Conservation (phyloP, 2,797 vertebrate genomes). For the Sciurus vulgaris region DNA sequence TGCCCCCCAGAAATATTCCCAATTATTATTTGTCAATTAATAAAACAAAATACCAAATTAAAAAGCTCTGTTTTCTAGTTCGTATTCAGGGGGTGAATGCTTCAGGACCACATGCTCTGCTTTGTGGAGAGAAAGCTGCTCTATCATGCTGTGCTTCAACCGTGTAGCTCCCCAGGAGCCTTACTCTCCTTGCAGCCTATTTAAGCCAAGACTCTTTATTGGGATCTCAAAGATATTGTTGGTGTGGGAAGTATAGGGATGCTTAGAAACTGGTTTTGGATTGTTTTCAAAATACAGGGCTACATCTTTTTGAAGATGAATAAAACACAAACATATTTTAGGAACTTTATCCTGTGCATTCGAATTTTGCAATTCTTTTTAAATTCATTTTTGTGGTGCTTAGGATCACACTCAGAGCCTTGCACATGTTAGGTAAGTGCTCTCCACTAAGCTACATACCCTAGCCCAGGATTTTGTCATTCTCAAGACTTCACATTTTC, state of each 20-base stretch:
- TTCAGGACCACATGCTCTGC: background rate
- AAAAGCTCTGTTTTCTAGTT: background rate
- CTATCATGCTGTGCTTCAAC: background rate
- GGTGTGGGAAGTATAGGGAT: background rate
- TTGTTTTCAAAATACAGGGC: background rate
- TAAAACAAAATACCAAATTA: background rate
- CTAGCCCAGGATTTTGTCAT: background rate
- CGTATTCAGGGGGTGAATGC: background rate
- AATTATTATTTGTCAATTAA: background rate
- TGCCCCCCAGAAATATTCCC: background rate
- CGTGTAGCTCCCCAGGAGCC: background rate
- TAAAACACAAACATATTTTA: slow-evolving; percentile 15
- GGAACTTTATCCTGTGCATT: background rate
- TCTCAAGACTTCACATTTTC: background rate
- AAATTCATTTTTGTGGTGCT: background rate
- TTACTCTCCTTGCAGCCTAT: background rate
- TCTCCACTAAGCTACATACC: background rate
- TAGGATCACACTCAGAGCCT: background rate
- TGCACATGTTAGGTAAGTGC: background rate
- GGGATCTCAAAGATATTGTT: background rate
- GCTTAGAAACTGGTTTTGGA: background rate
- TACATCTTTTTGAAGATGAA: slow-evolving; percentile 25
- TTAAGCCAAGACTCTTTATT: background rate
- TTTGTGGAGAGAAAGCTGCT: background rate
- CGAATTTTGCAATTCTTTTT: background rate